Percentiles rank a stretch among this genome's conserved stretches.
phyloP scores from a whole-genome alignment of 2,888 invertebrate species.

The Tinea pellionella region DNA sequence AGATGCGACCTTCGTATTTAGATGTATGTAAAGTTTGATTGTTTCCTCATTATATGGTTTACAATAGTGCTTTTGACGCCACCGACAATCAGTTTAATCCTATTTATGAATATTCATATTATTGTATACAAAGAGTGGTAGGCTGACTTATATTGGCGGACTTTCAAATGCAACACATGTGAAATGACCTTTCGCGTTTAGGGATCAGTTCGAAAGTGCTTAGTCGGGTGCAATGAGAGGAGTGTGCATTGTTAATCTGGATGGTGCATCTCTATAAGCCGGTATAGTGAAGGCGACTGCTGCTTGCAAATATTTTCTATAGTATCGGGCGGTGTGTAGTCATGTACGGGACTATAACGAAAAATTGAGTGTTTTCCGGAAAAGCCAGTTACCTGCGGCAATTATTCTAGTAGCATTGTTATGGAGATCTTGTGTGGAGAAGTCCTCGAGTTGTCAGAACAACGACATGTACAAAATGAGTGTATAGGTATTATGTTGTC shows the following conservation, averaged over 20 bases:
- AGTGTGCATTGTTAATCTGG: too few species aligned
- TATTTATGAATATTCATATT: slow-evolving; percentile 44
- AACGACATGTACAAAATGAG: slow-evolving; percentile 32
- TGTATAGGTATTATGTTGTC: slow-evolving; percentile 40
- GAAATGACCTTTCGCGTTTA: too few species aligned
- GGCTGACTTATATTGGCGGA: too few species aligned
- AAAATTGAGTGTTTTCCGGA: slow-evolving; percentile 42
- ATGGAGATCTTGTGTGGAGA: slow-evolving; percentile 40
- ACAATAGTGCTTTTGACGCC: slow-evolving; percentile 33
- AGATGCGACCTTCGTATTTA: not conserved
- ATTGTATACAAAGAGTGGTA: too few species aligned
- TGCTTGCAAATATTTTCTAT: too few species aligned
- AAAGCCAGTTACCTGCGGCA: slow-evolving; percentile 43
- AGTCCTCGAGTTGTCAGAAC: slow-evolving; percentile 30
- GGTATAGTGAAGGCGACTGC: too few species aligned
- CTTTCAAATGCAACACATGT: too few species aligned
- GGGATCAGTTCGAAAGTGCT: too few species aligned
- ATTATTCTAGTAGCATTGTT: slow-evolving; percentile 56
- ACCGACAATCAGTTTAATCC: slow-evolving; percentile 27
- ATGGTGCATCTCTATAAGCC: too few species aligned
- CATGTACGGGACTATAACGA: too few species aligned
- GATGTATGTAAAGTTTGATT: slow-evolving; percentile 6
- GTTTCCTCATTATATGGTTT: slow-evolving; percentile 12
- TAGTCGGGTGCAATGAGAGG: too few species aligned
- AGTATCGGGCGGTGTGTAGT: too few species aligned